phyloP scores from a whole-genome alignment of 2,888 invertebrate species.

The Orthosia incerta region DNA sequence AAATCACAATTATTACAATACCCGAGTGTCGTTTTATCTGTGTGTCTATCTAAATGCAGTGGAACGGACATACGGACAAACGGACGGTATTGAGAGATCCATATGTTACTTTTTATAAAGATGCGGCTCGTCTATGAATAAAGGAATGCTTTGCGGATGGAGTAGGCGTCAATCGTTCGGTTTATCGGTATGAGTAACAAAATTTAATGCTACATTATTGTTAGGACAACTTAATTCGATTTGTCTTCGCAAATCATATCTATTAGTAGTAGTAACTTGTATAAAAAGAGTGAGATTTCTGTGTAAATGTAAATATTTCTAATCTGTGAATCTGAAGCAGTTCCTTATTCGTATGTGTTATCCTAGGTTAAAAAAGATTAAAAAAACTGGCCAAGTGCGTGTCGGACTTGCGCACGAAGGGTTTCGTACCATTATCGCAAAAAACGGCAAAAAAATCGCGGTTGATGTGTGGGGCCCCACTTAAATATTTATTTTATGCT shows the following conservation, averaged over 20 bases:
- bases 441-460: too few relatives aligned
- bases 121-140: slow-evolving; percentile 59
- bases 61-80: slow-evolving; percentile 76
- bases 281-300: background rate
- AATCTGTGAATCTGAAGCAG: background rate
- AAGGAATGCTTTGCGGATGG: slow-evolving; percentile 66
- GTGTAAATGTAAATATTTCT: background rate
- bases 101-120: slow-evolving; percentile 75
- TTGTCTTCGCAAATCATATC: background rate
- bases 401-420: too few relatives aligned
- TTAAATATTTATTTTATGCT: too few relatives aligned
- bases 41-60: slow-evolving; percentile 83
- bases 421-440: too few relatives aligned
- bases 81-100: slow-evolving; percentile 80
- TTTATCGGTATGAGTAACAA: slow-evolving; percentile 61
- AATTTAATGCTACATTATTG: slow-evolving; percentile 54
- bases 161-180: slow-evolving; percentile 68
- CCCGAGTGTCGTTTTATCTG: slow-evolving; percentile 80
- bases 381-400: too few relatives aligned
- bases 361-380: too few relatives aligned
- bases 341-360: too few relatives aligned
- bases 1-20: slow-evolving; percentile 87
- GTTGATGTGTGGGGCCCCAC: too few relatives aligned
- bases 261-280: background rate
- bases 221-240: slow-evolving; percentile 47